Base-by-base conservation (phyloP, 1,140 invertebrate species). In the Ruditapes philippinarum region DNA sequence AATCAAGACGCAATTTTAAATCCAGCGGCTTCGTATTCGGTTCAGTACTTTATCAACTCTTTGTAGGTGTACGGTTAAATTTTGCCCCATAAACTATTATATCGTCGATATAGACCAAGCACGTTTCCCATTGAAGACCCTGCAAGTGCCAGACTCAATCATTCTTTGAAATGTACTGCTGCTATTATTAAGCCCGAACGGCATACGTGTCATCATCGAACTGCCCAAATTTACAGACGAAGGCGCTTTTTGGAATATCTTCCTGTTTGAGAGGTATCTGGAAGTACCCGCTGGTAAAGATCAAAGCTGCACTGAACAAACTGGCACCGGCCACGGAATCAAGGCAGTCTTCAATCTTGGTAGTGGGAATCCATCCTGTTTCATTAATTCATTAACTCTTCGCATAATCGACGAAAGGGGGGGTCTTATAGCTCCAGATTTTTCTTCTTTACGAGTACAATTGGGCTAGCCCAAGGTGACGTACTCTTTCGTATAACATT, bases 361-460 rank as follows among this genome's bases (percentile, higher is more conserved):
- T 40, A 74, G 14, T 12, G 38, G 38, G 70, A 40, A 74, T 36
- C 36, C 70, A 70, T 42, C 38, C 12, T 14, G 70, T 42, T 74
- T 74, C 11, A 45, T n/a, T 7, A 74, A 19, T 22, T 7, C 33
- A 42, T 74, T 40, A 5, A 74, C 36, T 40, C 36, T 74, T 22
- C 40, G 70, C n/a, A 38, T 74, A 74, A n/a, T 74, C 70, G n/a
- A 74, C 70, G 25, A 12, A 74, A 2, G 70, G n/a, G n/a, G n/a
- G n/a, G n/a, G 70, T n/a, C 70, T 74, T 22, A 40, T 42, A 22
- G 70, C 40, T 22, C 70, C 36, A 12, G 22, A 33, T 25, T 54
- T 79, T 31, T 51, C 54, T 79, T 25, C 9, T n/a, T n/a, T n/a
- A n/a, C n/a, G n/a, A n/a, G n/a, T n/a, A n/a, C n/a, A n/a, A n/a